A percentile compares a stretch with the other conserved stretches of the same genome.
phyloP scores from a whole-genome alignment of 2,797 vertebrate genomes.

The Sciurus vulgaris region DNA sequence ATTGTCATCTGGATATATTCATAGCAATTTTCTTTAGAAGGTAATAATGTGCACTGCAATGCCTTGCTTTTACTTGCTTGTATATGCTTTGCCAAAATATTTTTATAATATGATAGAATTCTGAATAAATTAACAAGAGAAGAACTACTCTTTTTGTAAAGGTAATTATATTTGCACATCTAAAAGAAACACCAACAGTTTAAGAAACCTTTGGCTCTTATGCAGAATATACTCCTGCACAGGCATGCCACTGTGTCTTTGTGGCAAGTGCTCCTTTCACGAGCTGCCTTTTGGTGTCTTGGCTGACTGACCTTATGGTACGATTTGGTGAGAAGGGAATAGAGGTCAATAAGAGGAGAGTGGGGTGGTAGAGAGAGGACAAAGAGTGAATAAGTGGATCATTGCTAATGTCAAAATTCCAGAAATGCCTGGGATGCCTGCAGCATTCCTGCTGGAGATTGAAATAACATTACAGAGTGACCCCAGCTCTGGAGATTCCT shows the following conservation, averaged over 20 bases:
- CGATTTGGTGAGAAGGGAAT: conserved; percentile 39
- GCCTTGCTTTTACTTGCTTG: background rate
- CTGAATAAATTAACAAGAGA: conserved; percentile 47
- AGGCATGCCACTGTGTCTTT: background rate
- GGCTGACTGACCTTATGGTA: conserved; percentile 18
- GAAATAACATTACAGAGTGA: conserved; percentile 67
- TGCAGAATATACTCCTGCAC: background rate
- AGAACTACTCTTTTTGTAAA: background rate
- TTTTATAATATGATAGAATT: conserved; percentile 48
- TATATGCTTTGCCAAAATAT: conserved; percentile 19
- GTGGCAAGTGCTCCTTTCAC: background rate
- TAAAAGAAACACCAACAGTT: background rate
- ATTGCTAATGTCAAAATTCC: conserved; percentile 79
- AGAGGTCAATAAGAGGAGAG: conserved; percentile 60
- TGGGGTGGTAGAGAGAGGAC: background rate
- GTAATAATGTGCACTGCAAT: background rate
- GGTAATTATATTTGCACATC: conserved; percentile 27
- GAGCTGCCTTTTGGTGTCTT: background rate
- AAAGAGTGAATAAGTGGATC: conserved; percentile 64
- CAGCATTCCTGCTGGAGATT: conserved; percentile 53
- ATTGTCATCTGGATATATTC: background rate
- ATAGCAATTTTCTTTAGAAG: conserved; percentile 47
- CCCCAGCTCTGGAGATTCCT: conserved; percentile 45
- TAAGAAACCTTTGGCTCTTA: background rate
- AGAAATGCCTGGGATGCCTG: conserved; percentile 72